Conservation (phyloP, 2,888 invertebrate species). For the Andrena hattorfiana region DNA sequence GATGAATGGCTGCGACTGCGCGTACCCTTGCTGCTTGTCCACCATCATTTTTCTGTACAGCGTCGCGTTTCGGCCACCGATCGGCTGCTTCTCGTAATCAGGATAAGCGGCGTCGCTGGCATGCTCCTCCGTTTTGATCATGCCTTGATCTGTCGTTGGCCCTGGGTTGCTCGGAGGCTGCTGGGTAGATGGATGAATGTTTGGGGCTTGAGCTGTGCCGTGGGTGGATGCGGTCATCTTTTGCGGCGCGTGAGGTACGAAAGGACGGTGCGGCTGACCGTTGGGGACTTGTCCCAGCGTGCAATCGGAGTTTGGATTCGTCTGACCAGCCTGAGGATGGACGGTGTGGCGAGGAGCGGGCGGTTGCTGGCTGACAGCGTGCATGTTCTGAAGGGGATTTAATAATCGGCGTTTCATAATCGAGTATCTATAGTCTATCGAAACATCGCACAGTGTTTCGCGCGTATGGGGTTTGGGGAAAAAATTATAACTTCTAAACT, state of each 20-base stretch:
- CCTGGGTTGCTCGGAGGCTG: background rate
- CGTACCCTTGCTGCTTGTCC: constrained; percentile 28
- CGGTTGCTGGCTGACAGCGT: constrained; percentile 52
- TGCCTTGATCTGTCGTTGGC: background rate
- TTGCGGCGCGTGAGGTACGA: constrained; percentile 53
- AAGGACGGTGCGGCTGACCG: constrained; percentile 68
- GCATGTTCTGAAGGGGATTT: constrained; percentile 1
- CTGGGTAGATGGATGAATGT: background rate
- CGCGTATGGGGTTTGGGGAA: no score
- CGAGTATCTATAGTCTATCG: no score
- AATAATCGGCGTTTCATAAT: no score
- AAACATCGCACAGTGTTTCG: no score
- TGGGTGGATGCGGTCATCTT: background rate
- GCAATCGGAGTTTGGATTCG: constrained; percentile 47
- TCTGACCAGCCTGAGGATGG: constrained; percentile 34
- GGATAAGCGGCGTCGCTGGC: background rate
- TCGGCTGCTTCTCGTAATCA: constrained; percentile 63
- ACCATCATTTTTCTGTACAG: constrained; percentile 29
- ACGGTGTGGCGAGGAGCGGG: constrained; percentile 17
- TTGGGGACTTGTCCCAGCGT: constrained; percentile 18
- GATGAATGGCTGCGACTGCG: background rate
- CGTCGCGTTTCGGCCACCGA: constrained; percentile 62
- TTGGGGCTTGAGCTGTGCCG: background rate
- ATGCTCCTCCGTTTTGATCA: background rate
- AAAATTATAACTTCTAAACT: no score